Evolutionary conservation across 2,797 vertebrate genomes (phyloP).

Genomic region (Hipposideros larvatus): DNA sequence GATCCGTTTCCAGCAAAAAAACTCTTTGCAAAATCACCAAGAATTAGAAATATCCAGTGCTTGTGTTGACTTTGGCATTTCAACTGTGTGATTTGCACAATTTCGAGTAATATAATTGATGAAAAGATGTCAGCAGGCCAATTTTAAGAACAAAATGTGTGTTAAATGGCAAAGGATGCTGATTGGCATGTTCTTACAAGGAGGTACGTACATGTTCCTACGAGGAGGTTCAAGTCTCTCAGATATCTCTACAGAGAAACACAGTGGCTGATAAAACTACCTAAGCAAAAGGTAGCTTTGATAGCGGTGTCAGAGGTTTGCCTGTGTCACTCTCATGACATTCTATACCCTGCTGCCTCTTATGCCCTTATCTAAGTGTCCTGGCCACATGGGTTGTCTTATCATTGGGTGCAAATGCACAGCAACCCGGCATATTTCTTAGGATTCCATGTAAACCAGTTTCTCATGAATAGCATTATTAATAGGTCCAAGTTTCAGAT

Average conservation of each 20-base stretch:
- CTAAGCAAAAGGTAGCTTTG: not conserved
- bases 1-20: slow-evolving; percentile 62
- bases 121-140: not conserved
- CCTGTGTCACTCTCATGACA: not conserved
- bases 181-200: not conserved
- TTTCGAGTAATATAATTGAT: not conserved
- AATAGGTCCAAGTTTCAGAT: not conserved
- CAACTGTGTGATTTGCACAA: not conserved
- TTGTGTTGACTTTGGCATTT: not conserved
- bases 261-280: not conserved
- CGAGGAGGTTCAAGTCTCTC: not conserved
- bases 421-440: not conserved
- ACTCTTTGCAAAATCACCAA: slow-evolving; percentile 62
- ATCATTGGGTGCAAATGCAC: not conserved
- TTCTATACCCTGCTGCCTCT: not conserved
- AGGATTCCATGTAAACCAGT: not conserved
- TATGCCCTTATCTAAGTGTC: not conserved
- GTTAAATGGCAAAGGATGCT: not conserved
- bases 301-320: not conserved
- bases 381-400: not conserved
- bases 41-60: slow-evolving; percentile 71
- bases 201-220: not conserved
- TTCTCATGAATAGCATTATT: slow-evolving; percentile 6
- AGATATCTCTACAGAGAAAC: not conserved
- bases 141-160: not conserved